A percentile compares a stretch with the other conserved stretches of the same genome.
Evolutionary conservation across 2,888 invertebrate species (phyloP).

Genomic region (Drosophila emarginata): DNA sequence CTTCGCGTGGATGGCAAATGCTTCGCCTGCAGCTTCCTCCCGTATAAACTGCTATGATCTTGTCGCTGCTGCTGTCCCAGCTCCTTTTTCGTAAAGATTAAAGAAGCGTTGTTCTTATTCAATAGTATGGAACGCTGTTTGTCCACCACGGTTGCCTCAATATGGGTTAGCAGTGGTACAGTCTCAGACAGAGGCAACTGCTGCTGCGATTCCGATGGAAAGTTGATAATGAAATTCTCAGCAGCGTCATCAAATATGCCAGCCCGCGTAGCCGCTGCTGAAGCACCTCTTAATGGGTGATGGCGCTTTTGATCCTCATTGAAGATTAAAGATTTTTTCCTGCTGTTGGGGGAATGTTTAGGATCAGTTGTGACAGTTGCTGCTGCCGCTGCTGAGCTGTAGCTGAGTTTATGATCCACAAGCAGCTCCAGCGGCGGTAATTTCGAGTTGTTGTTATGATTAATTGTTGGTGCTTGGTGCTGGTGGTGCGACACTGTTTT

Average conservation of each 20-base stretch:
- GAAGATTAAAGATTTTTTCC: background rate
- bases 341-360: background rate
- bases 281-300: conserved; percentile 43
- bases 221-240: conserved; percentile 79
- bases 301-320: conserved; percentile 25
- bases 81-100: conserved; percentile 82
- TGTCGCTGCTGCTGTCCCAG: conserved; percentile 49
- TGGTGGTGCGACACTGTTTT: conserved; percentile 1
- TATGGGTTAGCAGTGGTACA: conserved; percentile 80
- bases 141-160: conserved; percentile 77
- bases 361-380: conserved; percentile 34
- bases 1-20: conserved; percentile 63
- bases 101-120: conserved; percentile 81
- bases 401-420: conserved; percentile 77
- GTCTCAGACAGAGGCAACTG: conserved; percentile 80
- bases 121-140: conserved; percentile 80
- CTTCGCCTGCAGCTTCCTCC: conserved; percentile 56
- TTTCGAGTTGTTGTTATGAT: conserved; percentile 49
- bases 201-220: conserved; percentile 75
- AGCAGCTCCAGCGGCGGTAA: conserved; percentile 73
- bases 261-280: conserved; percentile 45
- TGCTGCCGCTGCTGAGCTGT: conserved; percentile 58
- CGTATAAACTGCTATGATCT: conserved; percentile 67
- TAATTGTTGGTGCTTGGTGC: conserved; percentile 9
- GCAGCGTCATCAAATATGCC: conserved; percentile 79